Evolutionary conservation across 2,888 invertebrate genomes (phyloP), one percentile per base, ranked within the genome.

Genomic region (Lepetodrilus schrolli): DNA sequence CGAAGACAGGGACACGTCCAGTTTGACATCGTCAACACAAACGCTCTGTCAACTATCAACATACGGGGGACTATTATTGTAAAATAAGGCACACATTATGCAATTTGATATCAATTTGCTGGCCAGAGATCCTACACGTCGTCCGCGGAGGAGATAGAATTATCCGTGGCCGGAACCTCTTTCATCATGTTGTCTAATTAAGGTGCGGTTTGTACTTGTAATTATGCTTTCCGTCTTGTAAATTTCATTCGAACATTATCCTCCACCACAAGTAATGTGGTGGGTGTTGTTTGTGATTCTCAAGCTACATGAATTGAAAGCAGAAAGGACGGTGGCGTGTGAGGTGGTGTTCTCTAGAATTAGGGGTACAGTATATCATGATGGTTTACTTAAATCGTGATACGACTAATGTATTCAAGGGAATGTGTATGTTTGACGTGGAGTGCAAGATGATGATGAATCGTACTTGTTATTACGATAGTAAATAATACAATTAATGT

Each of bases 51-150:
- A 58, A 10, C 5, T 13, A 17, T 26, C 58, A 58, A 13, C 34
- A 34, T 17, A 58, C n/a, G n/a, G n/a, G n/a, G n/a, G n/a, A n/a
- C n/a, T n/a, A 34, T 58, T 34, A 30, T 23, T 58, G 58, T 70
- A 74, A 66, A 70, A 65, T 65, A 66, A 74, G 49, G 74, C 74
- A 74, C 65, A 74, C 70, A 74, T 74, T 70, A 74, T 71, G 74
- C 70, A 74, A 74, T 74, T 74, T 70, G 70, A 74, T 74, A 66
- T 70, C 71, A 48, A 74, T 71, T 74, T 74, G 74, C 70, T 23
- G 38, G 47, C 20, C 37, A 17, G 66, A 23, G 36, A 36, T 49
- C 50, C 48, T 20, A 20, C 66, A 20, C 17, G 37, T 37, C 50
- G 8, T 30, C 17, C 37, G 49, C 23, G 38, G 34, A 38, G 66